These are phyloP conservation scores for Onychostruthus taczanowskii DNA, from an alignment of 2,113 vertebrate species.

Conservation along the genomic window DNA sequence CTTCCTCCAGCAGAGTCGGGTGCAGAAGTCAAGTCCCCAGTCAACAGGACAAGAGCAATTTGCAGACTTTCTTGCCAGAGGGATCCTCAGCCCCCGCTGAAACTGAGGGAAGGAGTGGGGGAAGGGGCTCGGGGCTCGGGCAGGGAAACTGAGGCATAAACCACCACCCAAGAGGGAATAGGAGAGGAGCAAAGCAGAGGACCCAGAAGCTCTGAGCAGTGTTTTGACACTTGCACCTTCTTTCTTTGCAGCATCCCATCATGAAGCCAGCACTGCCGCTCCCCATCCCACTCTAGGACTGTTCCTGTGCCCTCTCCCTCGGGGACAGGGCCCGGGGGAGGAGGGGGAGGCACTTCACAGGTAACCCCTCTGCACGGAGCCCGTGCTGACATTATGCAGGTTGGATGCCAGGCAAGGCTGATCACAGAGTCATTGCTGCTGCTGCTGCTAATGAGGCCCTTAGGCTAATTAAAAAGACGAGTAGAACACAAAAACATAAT, in stretches of 20 bases:
- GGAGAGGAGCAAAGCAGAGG: background rate
- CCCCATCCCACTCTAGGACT: background rate
- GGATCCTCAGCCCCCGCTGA: background rate
- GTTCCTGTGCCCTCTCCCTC: background rate
- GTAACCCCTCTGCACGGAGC: background rate
- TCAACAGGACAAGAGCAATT: fast-evolving
- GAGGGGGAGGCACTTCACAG: background rate
- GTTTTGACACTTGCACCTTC: background rate
- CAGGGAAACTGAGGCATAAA: background rate
- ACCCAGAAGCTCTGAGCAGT: background rate
- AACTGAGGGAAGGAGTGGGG: background rate
- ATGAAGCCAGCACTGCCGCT: fast-evolving
- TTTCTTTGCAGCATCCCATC: background rate
- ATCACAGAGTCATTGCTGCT: slow-evolving; percentile 58
- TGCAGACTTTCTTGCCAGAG: background rate
- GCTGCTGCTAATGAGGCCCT: slow-evolving; percentile 68
- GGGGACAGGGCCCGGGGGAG: background rate
- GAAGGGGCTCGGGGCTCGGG: fast-evolving
- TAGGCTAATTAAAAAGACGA: slow-evolving; percentile 71
- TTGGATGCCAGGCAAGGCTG: slow-evolving; percentile 57
- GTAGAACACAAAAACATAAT: slow-evolving; percentile 65
- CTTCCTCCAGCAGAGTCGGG: background rate
- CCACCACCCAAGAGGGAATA: fast-evolving
- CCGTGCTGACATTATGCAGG: background rate
- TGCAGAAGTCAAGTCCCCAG: background rate